Evolutionary conservation across 1,140 invertebrate species (phyloP), one percentile per base, ranked within the genome.

Genomic region (Papilio aristodemus): DNA sequence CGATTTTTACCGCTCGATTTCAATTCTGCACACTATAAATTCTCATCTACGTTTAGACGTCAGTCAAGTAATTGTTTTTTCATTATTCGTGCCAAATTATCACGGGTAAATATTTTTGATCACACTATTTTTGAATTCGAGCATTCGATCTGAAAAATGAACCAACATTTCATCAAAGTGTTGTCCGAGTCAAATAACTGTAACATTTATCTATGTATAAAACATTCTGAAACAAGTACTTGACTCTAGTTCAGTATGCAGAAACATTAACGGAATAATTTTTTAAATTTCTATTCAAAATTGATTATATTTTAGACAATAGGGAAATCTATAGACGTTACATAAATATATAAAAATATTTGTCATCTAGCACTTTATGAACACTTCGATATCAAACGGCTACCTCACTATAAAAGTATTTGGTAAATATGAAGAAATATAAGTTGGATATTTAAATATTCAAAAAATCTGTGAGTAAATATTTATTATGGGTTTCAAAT

Each of bases 341-440:
- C 78, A 83, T 84, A 85, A 84, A 84, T 76, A 85, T 90, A 90
- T 77, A 90, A 90, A 90, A 90, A 90, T 90, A 90, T 85, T 75
- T 85, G n/a, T 74, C 81, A 78, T 90, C 85, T 90, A 89, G 87
- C 85, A 90, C 85, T 81, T 86, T 85, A 84, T 90, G 88, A 90
- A 90, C 88, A 90, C 88, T 82, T 88, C 69, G 73, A 84, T 81
- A 83, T 81, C 74, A 80, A 79, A 83, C 73, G 78, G 58, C 64
- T 78, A 79, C 71, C 85, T 86, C 81, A 77, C 84, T 86, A 82
- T 77, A 76, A 63, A 63, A 67, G 66, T 71, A 71, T 71, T 70
- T 70, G 73, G 73, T 71, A 69, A 39, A 50, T 57, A 67, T 64
- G 70, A 54, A 74, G 39, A 41, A 41, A 68, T 71, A 62, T 27